Conservation (phyloP, 2,888 invertebrate genomes). For the Tridacna crocea region DNA sequence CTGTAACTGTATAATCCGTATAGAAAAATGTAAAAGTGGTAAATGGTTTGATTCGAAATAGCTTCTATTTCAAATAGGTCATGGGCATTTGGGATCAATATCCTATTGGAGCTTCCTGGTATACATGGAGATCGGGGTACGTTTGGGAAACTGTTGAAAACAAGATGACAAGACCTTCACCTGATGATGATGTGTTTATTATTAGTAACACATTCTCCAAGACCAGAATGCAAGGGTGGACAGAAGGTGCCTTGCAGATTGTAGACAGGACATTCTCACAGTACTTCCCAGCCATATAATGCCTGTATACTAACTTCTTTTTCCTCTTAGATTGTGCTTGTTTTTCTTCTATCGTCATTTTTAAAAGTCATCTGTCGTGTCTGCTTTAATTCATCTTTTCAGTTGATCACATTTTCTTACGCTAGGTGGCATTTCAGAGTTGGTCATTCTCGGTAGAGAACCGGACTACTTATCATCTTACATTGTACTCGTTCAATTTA, state of each 20-base stretch:
- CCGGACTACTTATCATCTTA: no score
- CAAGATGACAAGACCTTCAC: constrained; percentile 37
- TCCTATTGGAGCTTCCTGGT: constrained; percentile 49
- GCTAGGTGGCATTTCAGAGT: no score
- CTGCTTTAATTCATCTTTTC: no score
- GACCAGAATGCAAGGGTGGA: not conserved
- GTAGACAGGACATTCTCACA: not conserved
- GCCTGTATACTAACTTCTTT: not conserved
- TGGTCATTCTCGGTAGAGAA: no score
- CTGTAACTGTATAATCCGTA: no score
- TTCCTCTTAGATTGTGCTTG: no score
- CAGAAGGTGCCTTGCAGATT: constrained; percentile 13
- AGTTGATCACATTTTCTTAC: no score
- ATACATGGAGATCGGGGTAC: constrained; percentile 52
- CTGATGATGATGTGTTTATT: constrained; percentile 43
- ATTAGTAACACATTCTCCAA: constrained; percentile 15
- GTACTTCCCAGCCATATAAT: not conserved
- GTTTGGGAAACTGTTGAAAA: constrained; percentile 41
- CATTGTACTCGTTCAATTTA: no score
- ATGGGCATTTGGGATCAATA: constrained; percentile 47
- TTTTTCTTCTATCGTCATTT: no score
- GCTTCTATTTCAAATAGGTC: not conserved
- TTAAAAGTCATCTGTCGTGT: no score
- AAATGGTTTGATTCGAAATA: no score
- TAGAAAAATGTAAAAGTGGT: no score